A percentile compares a stretch with the other conserved stretches of the same genome.
These are phyloP conservation scores for Geothlypis trichas DNA, from an alignment of 2,113 vertebrate species.

Conservation along the genomic window DNA sequence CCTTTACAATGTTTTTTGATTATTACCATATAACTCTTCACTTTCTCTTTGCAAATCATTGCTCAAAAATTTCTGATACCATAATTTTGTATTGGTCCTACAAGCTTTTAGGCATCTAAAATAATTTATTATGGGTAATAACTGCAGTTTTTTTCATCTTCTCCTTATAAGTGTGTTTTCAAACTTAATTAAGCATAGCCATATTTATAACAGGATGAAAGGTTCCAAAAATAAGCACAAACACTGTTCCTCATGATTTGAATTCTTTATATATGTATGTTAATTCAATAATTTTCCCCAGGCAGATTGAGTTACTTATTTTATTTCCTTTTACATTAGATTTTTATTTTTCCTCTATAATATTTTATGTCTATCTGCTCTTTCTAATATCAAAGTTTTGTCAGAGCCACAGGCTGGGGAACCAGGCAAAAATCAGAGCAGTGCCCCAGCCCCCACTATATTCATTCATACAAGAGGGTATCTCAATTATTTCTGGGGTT, in stretches of 20 bases:
- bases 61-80: neutral
- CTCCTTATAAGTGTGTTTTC: neutral
- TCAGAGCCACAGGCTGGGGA: neutral
- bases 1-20: neutral
- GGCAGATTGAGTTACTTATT: neutral
- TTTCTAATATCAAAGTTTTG: neutral
- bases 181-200: neutral
- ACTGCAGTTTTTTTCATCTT: neutral
- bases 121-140: neutral
- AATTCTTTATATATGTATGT: neutral
- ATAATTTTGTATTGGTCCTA: neutral
- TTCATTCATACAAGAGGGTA: accelerated
- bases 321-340: neutral
- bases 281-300: neutral
- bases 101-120: neutral
- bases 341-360: neutral
- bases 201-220: neutral
- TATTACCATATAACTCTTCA: neutral
- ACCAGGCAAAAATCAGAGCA: neutral
- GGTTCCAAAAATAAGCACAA: neutral
- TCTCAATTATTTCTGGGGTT: neutral
- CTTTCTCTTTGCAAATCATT: neutral
- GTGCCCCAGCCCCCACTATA: accelerated
- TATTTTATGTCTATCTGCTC: neutral
- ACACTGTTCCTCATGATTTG: neutral